Percentiles rank a stretch among this genome's conserved stretches.
Evolutionary conservation across 1,140 invertebrate genomes (phyloP).

Genomic region (Drosophila busckii): DNA sequence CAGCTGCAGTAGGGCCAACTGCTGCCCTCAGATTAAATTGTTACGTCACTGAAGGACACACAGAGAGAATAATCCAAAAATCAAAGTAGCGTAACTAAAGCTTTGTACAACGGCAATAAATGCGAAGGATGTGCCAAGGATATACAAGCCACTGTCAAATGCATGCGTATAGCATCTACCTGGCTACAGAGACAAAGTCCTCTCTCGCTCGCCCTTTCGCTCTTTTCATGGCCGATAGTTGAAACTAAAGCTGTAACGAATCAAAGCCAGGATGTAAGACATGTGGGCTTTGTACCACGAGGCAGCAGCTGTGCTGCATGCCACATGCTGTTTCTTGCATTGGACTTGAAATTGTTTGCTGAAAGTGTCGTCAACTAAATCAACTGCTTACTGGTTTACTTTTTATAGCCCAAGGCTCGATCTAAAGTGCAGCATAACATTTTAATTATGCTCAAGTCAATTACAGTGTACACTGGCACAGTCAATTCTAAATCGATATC

Average conservation of each 20-base stretch:
- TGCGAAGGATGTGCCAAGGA: slow-evolving; percentile 30
- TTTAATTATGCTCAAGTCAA: too few relatives aligned
- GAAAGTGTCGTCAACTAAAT: too few relatives aligned
- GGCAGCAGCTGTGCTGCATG: slow-evolving; percentile 22
- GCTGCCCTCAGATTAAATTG: slow-evolving; percentile 48
- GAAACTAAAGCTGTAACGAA: slow-evolving; percentile 35
- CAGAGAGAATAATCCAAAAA: slow-evolving; percentile 41
- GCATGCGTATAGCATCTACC: slow-evolving; percentile 44
- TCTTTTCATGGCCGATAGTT: slow-evolving; percentile 31
- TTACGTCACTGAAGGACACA: slow-evolving; percentile 19
- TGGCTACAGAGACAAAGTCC: slow-evolving; percentile 53
- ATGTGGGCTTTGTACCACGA: slow-evolving; percentile 16
- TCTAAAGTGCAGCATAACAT: too few relatives aligned
- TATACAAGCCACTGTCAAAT: slow-evolving; percentile 47
- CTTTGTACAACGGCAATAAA: slow-evolving; percentile 15
- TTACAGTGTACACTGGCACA: too few relatives aligned
- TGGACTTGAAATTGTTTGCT: too few relatives aligned
- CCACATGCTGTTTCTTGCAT: too few relatives aligned
- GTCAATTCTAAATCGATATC: slow-evolving; percentile 7
- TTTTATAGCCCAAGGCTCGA: too few relatives aligned
- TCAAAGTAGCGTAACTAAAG: slow-evolving; percentile 73
- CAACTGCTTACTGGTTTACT: too few relatives aligned
- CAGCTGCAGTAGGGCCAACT: slow-evolving; percentile 46
- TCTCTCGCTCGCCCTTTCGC: slow-evolving; percentile 6
- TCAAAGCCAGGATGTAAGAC: slow-evolving; percentile 47